Evolutionary conservation across 2,888 invertebrate genomes (phyloP).

Genomic region (Orthosia gothica): DNA sequence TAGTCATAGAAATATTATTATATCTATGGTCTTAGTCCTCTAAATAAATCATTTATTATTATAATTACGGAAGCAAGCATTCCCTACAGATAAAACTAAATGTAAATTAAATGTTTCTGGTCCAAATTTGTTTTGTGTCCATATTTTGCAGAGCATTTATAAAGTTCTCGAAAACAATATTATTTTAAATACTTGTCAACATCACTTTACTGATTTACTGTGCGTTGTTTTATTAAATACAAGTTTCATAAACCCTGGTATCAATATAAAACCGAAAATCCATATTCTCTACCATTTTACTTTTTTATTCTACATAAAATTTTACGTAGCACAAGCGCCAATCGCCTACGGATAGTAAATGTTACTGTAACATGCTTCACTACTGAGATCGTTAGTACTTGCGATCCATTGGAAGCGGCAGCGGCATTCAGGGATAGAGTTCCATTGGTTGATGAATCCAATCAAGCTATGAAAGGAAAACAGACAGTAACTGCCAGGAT

Average conservation of each 20-base stretch:
- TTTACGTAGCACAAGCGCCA: neutral
- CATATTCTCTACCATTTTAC: neutral
- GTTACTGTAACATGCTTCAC: constrained; percentile 24
- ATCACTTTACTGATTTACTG: too few species aligned
- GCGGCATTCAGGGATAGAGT: neutral
- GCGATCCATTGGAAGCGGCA: constrained; percentile 12
- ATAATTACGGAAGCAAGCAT: too few species aligned
- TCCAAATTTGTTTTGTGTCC: too few species aligned
- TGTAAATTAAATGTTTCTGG: too few species aligned
- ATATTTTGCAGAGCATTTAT: too few species aligned
- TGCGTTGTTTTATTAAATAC: neutral
- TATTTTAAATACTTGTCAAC: neutral
- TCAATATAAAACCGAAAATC: constrained; percentile 9
- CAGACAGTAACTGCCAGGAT: constrained; percentile 1
- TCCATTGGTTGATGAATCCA: constrained; percentile 36
- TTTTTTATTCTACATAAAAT: neutral
- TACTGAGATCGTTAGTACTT: constrained; percentile 46
- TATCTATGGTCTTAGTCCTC: too few species aligned
- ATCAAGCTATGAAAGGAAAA: constrained; percentile 38
- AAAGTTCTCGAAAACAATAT: too few species aligned
- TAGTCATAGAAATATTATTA: too few species aligned
- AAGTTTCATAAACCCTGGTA: neutral
- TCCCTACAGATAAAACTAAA: too few species aligned
- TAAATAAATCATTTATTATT: too few species aligned
- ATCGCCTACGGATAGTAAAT: constrained; percentile 9